phyloP scores from a whole-genome alignment of 2,888 invertebrate species.

The Monochamus alternatus region DNA sequence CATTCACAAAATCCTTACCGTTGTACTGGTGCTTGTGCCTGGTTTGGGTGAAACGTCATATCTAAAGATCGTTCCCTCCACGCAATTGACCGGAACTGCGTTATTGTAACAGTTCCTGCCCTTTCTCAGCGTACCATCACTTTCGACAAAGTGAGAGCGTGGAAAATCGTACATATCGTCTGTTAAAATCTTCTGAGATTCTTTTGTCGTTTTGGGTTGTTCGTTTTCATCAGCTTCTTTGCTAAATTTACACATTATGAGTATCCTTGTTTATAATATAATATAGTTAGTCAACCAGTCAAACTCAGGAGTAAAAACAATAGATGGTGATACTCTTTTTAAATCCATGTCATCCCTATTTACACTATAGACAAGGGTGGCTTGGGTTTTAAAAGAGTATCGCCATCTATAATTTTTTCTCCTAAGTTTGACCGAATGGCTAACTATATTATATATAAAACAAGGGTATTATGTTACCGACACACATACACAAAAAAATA shows the following conservation, averaged over 20 bases:
- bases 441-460: no score
- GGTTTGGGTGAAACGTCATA: slow-evolving; percentile 73
- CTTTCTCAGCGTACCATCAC: slow-evolving; percentile 62
- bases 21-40: slow-evolving; percentile 64
- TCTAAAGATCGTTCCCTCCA: slow-evolving; percentile 74
- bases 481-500: no score
- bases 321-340: no score
- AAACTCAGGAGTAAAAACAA: no score
- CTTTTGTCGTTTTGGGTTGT: slow-evolving; percentile 43
- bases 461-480: neutral
- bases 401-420: no score
- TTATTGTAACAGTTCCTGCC: slow-evolving; percentile 76
- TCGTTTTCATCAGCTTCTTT: slow-evolving; percentile 42
- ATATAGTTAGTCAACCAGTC: no score
- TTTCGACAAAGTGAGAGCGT: slow-evolving; percentile 75
- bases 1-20: slow-evolving; percentile 41
- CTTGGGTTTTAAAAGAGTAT: no score
- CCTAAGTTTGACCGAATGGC: no score
- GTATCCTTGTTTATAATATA: no score
- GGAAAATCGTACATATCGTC: slow-evolving; percentile 83
- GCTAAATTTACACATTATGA: slow-evolving; percentile 12
- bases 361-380: no score
- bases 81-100: slow-evolving; percentile 73
- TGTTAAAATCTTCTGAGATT: slow-evolving; percentile 55
- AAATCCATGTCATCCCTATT: no score